Evolutionary conservation across 1,140 invertebrate species (phyloP).

Genomic region (Drosophila sturtevanti): DNA sequence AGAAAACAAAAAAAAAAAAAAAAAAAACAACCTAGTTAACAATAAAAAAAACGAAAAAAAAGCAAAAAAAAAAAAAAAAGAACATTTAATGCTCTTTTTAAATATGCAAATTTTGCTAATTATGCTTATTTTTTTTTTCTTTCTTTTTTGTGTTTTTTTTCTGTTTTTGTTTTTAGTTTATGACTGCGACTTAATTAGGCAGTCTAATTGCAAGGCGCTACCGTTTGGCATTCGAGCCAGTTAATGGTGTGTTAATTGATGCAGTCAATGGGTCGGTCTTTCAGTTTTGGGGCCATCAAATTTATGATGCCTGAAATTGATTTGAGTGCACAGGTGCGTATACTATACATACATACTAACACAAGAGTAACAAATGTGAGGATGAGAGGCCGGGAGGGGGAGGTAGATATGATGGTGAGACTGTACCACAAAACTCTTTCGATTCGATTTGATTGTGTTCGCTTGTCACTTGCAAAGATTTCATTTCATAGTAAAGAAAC

Average conservation of each 20-base stretch:
- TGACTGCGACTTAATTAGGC: slow-evolving; percentile 69
- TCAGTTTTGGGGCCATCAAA: slow-evolving; percentile 20
- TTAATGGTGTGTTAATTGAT: slow-evolving; percentile 52
- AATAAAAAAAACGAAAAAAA: not conserved
- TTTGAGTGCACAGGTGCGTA: slow-evolving; percentile 10
- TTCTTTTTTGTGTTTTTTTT: slow-evolving; percentile 13
- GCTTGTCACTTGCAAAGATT: slow-evolving; percentile 15
- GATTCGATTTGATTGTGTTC: slow-evolving; percentile 8
- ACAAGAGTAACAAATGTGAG: not conserved
- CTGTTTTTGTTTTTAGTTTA: slow-evolving; percentile 12
- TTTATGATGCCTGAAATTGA: slow-evolving; percentile 47
- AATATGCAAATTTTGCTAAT: slow-evolving; percentile 74
- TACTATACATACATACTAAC: too few relatives aligned
- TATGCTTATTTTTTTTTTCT: slow-evolving; percentile 53
- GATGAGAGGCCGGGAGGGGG: not conserved
- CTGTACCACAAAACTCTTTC: not conserved
- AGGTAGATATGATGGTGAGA: not conserved
- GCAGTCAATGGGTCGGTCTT: slow-evolving; percentile 9
- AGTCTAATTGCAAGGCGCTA: slow-evolving; percentile 71
- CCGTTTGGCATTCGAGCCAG: slow-evolving; percentile 45
- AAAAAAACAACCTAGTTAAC: too few relatives aligned
- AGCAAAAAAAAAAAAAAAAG: not conserved
- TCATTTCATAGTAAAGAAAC: slow-evolving; percentile 37
- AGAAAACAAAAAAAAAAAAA: too few relatives aligned
- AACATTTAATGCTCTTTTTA: slow-evolving; percentile 61